phyloP scores from a whole-genome alignment of 2,113 vertebrate genomes.

The Lasiurus borealis region DNA sequence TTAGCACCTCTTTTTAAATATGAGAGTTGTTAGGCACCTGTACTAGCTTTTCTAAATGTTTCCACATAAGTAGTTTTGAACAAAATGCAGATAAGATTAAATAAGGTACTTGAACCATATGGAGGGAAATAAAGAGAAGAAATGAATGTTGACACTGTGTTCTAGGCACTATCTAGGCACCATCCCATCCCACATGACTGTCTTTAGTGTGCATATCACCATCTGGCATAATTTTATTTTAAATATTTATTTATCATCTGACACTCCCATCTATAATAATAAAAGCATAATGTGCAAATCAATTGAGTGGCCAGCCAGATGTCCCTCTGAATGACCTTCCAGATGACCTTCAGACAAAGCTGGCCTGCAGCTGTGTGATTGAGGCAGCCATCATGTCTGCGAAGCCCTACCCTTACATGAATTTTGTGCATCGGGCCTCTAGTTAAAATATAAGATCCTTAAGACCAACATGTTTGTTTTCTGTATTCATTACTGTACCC shows the following conservation, averaged over 20 bases:
- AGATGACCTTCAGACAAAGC: too few species aligned
- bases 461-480: not conserved
- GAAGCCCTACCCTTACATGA: too few species aligned
- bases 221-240: not conserved
- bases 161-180: not conserved
- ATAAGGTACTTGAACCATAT: not conserved
- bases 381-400: too few species aligned
- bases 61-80: not conserved
- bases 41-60: not conserved
- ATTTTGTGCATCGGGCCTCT: too few species aligned
- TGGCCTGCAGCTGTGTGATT: too few species aligned
- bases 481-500: not conserved
- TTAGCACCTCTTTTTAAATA: not conserved
- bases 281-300: too few species aligned
- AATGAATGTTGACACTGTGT: not conserved
- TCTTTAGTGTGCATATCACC: not conserved
- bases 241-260: not conserved
- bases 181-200: not conserved
- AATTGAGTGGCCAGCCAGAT: too few species aligned
- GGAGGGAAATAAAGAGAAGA: not conserved
- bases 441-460: not conserved
- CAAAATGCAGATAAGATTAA: not conserved
- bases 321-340: too few species aligned
- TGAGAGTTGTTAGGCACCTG: not conserved
- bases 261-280: not conserved